Conservation (phyloP, 2,888 invertebrate species). For the Tromatobia lineatoria region DNA sequence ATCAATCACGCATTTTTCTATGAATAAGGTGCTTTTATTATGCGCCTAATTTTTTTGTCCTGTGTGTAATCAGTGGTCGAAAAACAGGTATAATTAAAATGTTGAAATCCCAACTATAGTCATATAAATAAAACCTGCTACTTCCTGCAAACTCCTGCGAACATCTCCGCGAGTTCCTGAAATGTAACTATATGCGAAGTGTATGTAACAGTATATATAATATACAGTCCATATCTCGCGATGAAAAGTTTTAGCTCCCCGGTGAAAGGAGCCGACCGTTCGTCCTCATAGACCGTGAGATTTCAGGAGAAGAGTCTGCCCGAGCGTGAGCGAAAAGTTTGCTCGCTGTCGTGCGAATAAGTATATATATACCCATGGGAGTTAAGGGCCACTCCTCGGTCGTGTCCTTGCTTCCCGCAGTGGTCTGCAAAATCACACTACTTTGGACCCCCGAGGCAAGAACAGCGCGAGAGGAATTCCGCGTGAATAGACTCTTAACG, state of each 20-base stretch:
- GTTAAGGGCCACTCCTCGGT: slow-evolving; percentile 58
- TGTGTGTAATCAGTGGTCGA: background rate
- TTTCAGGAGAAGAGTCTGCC: background rate
- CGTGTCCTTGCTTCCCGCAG: slow-evolving; percentile 35
- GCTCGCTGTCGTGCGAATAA: slow-evolving; percentile 19
- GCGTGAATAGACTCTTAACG: slow-evolving; percentile 71
- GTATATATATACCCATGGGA: slow-evolving; percentile 49
- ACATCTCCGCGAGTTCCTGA: background rate
- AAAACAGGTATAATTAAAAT: background rate
- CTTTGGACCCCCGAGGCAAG: slow-evolving; percentile 29
- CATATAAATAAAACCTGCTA: background rate
- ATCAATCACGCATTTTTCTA: too few species aligned
- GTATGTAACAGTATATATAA: slow-evolving; percentile 4
- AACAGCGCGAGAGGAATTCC: slow-evolving; percentile 56
- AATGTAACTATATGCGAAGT: slow-evolving; percentile 16
- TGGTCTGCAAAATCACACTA: slow-evolving; percentile 49
- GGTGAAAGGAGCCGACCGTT: slow-evolving; percentile 24
- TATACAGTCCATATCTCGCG: slow-evolving; percentile 32
- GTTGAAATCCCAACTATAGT: background rate
- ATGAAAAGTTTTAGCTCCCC: slow-evolving; percentile 56
- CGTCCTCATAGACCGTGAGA: slow-evolving; percentile 33
- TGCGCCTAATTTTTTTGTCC: background rate
- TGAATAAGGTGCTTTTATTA: too few species aligned
- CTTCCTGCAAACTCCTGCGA: background rate
- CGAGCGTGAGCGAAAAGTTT: slow-evolving; percentile 49